Evolutionary conservation across 2,113 vertebrate species (phyloP).

Genomic region (Cephalopholis sonnerati): DNA sequence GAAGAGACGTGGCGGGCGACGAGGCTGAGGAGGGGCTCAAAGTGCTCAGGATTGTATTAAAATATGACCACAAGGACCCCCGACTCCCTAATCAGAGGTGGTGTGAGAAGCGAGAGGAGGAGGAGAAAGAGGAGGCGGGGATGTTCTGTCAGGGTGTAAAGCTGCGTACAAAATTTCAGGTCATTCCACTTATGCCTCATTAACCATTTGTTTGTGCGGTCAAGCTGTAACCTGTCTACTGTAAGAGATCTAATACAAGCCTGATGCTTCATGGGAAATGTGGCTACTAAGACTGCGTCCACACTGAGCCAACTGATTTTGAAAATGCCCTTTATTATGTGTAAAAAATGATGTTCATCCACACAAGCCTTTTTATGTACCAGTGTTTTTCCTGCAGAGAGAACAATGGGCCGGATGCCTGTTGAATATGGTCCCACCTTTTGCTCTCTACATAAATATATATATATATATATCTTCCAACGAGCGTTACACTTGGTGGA

Average conservation of each 20-base stretch:
- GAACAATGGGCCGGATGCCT: too few relatives aligned
- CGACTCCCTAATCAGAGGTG: constrained; percentile 56
- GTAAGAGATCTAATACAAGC: constrained; percentile 22
- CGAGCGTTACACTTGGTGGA: too few relatives aligned
- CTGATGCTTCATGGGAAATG: background rate
- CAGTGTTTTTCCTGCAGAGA: too few relatives aligned
- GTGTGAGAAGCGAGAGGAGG: constrained; percentile 16
- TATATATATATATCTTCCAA: too few relatives aligned
- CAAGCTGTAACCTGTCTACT: constrained; percentile 40
- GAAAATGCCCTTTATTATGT: background rate
- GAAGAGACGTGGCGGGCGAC: constrained; percentile 51
- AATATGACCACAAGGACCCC: constrained; percentile 67
- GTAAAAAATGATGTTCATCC: background rate
- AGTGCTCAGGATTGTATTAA: constrained; percentile 63
- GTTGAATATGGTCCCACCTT: too few relatives aligned
- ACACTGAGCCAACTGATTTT: background rate
- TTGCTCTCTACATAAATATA: too few relatives aligned
- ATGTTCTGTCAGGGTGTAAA: constrained; percentile 27
- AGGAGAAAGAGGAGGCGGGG: background rate
- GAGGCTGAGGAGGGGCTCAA: constrained; percentile 49
- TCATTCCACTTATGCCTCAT: constrained; percentile 57
- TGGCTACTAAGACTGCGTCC: background rate
- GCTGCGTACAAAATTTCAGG: constrained; percentile 45
- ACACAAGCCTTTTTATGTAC: background rate
- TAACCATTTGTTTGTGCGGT: constrained; percentile 52